Conservation (phyloP, 2,113 vertebrate genomes). For the Cephalophus harveyi region DNA sequence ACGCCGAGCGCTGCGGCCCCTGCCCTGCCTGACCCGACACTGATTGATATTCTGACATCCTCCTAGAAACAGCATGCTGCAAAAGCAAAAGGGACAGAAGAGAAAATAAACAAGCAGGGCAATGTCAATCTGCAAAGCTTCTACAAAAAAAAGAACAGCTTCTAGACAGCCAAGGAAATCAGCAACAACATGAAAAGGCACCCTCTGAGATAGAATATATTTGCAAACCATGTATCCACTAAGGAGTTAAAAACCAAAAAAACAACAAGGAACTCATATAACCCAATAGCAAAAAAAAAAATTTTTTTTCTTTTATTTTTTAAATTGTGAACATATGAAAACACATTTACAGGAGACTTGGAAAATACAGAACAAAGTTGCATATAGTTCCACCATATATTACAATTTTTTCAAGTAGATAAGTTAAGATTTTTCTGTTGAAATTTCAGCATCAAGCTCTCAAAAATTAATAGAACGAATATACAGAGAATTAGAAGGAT, state of each 20-base stretch:
- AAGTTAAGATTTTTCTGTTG: background rate
- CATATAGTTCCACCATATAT: background rate
- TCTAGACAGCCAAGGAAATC: background rate
- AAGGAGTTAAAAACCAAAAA: background rate
- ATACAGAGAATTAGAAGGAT: background rate
- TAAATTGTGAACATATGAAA: background rate
- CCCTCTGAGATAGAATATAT: too few species aligned
- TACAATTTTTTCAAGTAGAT: background rate
- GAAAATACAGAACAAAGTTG: background rate
- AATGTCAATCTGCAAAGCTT: background rate
- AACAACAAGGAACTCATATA: background rate
- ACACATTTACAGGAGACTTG: background rate
- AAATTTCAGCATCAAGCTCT: background rate
- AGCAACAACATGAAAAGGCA: background rate
- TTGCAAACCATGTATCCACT: background rate
- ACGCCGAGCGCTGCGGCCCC: background rate
- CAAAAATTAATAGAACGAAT: background rate
- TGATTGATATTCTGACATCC: background rate
- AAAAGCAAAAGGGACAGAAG: background rate
- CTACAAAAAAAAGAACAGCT: background rate
- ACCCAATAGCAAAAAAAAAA: background rate
- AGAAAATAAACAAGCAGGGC: background rate
- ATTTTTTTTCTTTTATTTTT: background rate
- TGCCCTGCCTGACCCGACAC: background rate
- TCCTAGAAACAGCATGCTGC: rapidly evolving